Conservation (phyloP, 2,888 invertebrate genomes). For the Erebia ligea region DNA sequence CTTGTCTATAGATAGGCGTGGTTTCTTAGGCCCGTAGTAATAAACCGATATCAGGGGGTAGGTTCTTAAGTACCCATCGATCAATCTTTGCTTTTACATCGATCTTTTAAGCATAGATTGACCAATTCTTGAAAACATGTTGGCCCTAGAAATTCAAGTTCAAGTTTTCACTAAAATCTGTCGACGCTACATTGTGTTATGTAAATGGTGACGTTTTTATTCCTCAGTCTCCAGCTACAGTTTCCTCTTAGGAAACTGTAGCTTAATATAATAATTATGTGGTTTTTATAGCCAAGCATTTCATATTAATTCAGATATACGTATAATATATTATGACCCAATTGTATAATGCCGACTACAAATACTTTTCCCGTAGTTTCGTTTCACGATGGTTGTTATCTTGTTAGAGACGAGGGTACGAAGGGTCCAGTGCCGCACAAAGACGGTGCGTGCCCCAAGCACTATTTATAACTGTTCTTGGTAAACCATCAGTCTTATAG, state of each 20-base stretch:
- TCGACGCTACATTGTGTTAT: too few species aligned
- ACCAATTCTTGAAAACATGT: too few species aligned
- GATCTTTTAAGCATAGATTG: too few species aligned
- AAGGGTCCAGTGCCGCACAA: constrained; percentile 65
- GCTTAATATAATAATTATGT: neutral
- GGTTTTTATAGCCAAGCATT: neutral
- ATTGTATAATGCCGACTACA: constrained; percentile 69
- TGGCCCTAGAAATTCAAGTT: too few species aligned
- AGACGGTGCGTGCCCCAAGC: constrained; percentile 47
- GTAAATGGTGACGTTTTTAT: neutral
- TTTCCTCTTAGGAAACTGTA: neutral
- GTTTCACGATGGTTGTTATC: constrained; percentile 80
- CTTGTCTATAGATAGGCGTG: too few species aligned
- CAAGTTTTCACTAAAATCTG: too few species aligned
- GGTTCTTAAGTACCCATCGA: too few species aligned
- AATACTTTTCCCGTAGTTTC: constrained; percentile 80
- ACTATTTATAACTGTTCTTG: constrained; percentile 57
- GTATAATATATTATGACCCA: constrained; percentile 58
- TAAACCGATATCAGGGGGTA: too few species aligned
- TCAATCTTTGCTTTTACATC: too few species aligned
- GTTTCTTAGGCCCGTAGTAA: too few species aligned
- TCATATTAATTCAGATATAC: constrained; percentile 36
- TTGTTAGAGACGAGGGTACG: constrained; percentile 82
- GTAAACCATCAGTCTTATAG: constrained; percentile 39
- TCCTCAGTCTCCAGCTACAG: neutral